These are phyloP conservation scores for Plebejus argus DNA, from an alignment of 2,888 invertebrate species.

Conservation along the genomic window DNA sequence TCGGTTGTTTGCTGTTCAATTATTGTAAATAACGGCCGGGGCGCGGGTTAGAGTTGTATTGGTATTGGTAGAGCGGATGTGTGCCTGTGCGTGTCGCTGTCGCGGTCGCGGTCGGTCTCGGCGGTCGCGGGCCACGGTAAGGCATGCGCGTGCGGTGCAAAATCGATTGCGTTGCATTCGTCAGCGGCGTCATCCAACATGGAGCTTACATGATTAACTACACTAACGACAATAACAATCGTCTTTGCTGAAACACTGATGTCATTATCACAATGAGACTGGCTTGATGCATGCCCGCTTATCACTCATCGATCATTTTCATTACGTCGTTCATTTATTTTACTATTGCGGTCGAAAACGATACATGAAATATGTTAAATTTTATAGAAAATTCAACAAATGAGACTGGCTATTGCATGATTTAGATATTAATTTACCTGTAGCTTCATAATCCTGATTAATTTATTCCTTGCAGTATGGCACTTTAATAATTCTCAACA, in stretches of 20 bases:
- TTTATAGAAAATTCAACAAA: constrained; percentile 47
- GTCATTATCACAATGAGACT: constrained; percentile 54
- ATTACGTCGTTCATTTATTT: constrained; percentile 25
- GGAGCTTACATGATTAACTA: constrained; percentile 79
- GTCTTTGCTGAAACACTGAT: constrained; percentile 54
- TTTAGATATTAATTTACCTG: constrained; percentile 49
- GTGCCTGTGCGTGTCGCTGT: constrained; percentile 64
- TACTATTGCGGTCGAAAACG: neutral
- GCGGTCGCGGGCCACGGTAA: constrained; percentile 50
- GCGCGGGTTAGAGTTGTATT: constrained; percentile 68
- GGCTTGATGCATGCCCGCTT: constrained; percentile 55
- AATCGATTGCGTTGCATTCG: constrained; percentile 77
- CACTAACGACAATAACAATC: constrained; percentile 76
- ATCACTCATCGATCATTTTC: constrained; percentile 47
- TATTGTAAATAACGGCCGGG: constrained; percentile 77
- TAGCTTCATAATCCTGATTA: constrained; percentile 66
- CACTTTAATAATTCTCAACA: constrained; percentile 71
- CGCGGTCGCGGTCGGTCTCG: constrained; percentile 50
- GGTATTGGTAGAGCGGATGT: constrained; percentile 66
- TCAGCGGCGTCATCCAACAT: constrained; percentile 66
- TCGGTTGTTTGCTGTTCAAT: constrained; percentile 76
- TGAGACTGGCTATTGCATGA: constrained; percentile 70
- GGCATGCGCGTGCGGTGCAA: constrained; percentile 79
- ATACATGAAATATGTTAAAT: neutral
- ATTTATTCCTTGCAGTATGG: constrained; percentile 74